These are phyloP conservation scores for Euspilapteryx auroguttella DNA, from an alignment of 2,888 invertebrate species.

Conservation along the genomic window DNA sequence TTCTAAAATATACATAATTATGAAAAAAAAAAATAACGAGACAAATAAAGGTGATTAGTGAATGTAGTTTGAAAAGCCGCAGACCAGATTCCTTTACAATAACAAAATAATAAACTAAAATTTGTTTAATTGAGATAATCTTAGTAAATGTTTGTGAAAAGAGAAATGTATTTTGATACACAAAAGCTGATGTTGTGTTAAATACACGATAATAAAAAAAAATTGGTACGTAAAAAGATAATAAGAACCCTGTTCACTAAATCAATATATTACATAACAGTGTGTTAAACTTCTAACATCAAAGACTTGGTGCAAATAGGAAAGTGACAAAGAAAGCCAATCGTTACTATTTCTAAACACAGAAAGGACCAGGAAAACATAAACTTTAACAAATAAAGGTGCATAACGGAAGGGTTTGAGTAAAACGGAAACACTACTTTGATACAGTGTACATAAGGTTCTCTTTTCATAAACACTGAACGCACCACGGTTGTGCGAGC, in stretches of 20 bases:
- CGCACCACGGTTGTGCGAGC: conserved; percentile 66
- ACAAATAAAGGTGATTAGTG: too few species aligned
- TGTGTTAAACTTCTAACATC: conserved; percentile 2
- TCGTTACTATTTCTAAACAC: too few species aligned
- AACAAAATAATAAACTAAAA: not conserved
- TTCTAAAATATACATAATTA: too few species aligned
- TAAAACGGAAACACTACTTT: not conserved
- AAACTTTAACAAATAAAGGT: not conserved
- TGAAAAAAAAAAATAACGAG: too few species aligned
- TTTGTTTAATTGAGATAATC: too few species aligned
- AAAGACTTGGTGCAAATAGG: too few species aligned
- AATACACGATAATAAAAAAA: too few species aligned
- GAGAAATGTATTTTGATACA: too few species aligned
- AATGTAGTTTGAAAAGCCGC: too few species aligned
- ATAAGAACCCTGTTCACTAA: conserved; percentile 2
- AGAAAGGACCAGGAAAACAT: conserved; percentile 1
- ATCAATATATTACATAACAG: conserved; percentile 2
- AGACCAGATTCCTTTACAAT: conserved; percentile 3
- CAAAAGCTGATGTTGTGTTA: too few species aligned
- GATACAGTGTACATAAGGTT: too few species aligned
- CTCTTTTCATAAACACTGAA: conserved; percentile 57
- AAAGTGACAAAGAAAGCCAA: conserved; percentile 10
- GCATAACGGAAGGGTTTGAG: not conserved
- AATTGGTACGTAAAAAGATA: too few species aligned
- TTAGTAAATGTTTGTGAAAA: conserved; percentile 58